A percentile compares a stretch with the other conserved stretches of the same genome.
Conservation (phyloP, 2,888 invertebrate genomes). For the Cyrtodaria siliqua region DNA sequence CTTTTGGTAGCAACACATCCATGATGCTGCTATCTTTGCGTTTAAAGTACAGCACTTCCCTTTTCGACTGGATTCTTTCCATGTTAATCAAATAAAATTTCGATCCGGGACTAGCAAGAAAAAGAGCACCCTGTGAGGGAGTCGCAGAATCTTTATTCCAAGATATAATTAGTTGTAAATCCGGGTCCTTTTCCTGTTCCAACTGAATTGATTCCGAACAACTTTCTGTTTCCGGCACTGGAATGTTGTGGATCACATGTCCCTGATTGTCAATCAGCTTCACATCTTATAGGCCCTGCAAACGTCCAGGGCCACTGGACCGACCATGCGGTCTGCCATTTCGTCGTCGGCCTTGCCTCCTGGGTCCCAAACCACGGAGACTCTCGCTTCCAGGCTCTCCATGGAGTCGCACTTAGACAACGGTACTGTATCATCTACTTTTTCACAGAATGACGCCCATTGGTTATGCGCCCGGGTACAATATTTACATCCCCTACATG, state of each 20-base stretch:
- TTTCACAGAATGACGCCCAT: conserved; percentile 13
- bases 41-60: background rate
- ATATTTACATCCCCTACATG: conserved; percentile 21
- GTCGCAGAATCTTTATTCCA: background rate
- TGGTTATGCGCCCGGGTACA: conserved; percentile 15
- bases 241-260: no score
- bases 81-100: conserved; percentile 12
- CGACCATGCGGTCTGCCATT: background rate
- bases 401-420: background rate
- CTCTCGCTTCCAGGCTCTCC: background rate
- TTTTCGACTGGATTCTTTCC: background rate
- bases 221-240: no score
- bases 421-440: conserved; percentile 25
- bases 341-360: no score
- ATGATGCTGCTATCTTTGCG: background rate
- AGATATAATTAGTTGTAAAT: no score
- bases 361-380: background rate
- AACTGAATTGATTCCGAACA: background rate
- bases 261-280: no score
- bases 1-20: background rate
- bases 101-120: background rate
- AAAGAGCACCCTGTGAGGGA: background rate
- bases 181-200: background rate
- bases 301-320: background rate
- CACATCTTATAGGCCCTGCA: background rate